phyloP scores from a whole-genome alignment of 2,797 vertebrate species.

The Craterocephalus amniculus region DNA sequence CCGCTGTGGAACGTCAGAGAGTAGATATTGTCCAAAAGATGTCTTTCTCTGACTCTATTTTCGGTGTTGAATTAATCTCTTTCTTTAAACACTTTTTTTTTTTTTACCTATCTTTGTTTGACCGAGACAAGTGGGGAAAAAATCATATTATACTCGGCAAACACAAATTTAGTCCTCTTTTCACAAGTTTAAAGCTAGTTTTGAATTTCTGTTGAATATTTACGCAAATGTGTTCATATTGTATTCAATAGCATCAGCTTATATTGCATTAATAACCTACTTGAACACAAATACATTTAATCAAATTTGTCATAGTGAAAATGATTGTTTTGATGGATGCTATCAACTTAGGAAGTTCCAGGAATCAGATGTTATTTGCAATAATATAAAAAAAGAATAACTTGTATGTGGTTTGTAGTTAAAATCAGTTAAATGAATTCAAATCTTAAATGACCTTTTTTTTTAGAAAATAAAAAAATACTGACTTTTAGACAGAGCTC shows the following conservation, averaged over 20 bases:
- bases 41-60: slow-evolving; percentile 1
- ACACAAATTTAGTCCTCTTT: not conserved
- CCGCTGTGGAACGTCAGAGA: not conserved
- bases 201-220: not conserved
- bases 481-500: not conserved
- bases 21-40: rapidly evolving
- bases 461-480: too few species aligned
- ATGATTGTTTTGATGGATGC: not conserved
- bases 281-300: not conserved
- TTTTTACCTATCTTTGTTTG: not conserved
- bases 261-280: too few species aligned
- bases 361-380: too few species aligned
- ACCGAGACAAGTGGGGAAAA: not conserved
- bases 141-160: not conserved
- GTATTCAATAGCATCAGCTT: too few species aligned
- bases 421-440: too few species aligned
- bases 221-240: not conserved
- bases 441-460: too few species aligned
- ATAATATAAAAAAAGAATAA: too few species aligned
- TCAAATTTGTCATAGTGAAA: not conserved
- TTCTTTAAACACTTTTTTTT: too few species aligned
- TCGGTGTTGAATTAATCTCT: too few species aligned
- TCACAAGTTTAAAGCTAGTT: not conserved
- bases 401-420: too few species aligned
- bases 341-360: not conserved